A percentile compares a stretch with the other conserved stretches of the same genome.
Evolutionary conservation across 2,113 vertebrate genomes (phyloP).

Genomic region (Lanius collurio): DNA sequence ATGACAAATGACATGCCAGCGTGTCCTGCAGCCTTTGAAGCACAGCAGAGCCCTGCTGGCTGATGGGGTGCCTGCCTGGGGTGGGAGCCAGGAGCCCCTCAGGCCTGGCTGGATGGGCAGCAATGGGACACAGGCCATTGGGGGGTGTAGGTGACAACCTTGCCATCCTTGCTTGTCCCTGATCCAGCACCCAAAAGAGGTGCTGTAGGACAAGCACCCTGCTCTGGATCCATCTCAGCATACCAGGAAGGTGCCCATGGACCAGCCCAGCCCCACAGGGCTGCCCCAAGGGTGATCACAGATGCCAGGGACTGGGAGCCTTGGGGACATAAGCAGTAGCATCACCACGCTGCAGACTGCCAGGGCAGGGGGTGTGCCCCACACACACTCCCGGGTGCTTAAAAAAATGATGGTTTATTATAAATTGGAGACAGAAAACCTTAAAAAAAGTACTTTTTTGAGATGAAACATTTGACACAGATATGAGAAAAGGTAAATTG

Average conservation of each 20-base stretch:
- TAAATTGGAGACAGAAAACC: not conserved
- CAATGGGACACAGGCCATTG: not conserved
- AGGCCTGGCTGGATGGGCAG: not conserved
- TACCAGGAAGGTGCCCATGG: not conserved
- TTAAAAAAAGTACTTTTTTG: not conserved
- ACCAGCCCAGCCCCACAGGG: not conserved
- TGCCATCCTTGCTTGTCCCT: not conserved
- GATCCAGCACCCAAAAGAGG: no score
- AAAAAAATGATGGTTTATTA: not conserved
- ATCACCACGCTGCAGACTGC: fast-evolving
- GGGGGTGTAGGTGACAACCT: not conserved
- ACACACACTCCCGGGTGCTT: not conserved
- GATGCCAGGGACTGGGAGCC: not conserved
- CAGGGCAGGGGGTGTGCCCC: not conserved
- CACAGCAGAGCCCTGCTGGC: no score
- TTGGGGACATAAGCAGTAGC: not conserved
- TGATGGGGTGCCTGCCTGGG: fast-evolving
- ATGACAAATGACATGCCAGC: not conserved
- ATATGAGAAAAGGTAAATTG: not conserved
- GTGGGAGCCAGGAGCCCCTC: not conserved
- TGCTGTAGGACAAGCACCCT: not conserved
- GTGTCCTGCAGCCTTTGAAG: fast-evolving
- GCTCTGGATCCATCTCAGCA: not conserved
- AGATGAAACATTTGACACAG: not conserved
- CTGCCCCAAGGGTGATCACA: not conserved